Conservation (phyloP, 2,888 invertebrate species). For the Anodontia alba region DNA sequence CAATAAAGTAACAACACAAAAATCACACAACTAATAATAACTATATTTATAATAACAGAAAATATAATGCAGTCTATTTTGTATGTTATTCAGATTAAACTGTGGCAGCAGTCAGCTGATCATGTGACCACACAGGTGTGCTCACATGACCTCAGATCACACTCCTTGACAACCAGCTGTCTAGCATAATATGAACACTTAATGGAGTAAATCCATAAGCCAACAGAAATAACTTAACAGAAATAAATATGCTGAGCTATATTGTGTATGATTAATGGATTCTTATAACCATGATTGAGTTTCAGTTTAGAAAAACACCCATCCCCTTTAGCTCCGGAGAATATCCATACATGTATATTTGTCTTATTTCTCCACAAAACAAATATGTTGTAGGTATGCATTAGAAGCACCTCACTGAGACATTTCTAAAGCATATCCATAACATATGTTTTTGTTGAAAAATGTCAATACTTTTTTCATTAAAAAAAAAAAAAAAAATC, state of each 20-base stretch:
- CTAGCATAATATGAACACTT: slow-evolving; percentile 21
- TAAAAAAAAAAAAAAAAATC: no score
- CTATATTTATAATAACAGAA: slow-evolving; percentile 49
- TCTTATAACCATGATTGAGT: background rate
- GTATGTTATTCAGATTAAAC: slow-evolving; percentile 16
- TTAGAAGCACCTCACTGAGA: no score
- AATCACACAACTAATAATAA: slow-evolving; percentile 62
- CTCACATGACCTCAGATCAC: slow-evolving; percentile 21
- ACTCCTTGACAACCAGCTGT: slow-evolving; percentile 26
- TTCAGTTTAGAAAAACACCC: no score
- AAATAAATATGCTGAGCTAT: slow-evolving; percentile 15
- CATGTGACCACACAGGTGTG: slow-evolving; percentile 1
- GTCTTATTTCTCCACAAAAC: no score
- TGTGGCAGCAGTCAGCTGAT: slow-evolving; percentile 41
- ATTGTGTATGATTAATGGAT: slow-evolving; percentile 5
- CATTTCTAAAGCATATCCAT: no score
- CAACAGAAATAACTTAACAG: background rate
- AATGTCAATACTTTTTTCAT: no score
- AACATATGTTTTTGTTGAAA: no score
- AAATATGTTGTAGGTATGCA: no score
- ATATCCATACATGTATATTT: no score
- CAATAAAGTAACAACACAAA: slow-evolving; percentile 61
- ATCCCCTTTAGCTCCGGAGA: no score
- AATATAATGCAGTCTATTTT: slow-evolving; percentile 41
- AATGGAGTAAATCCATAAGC: slow-evolving; percentile 11